A percentile compares a stretch with the other conserved stretches of the same genome.
Conservation (phyloP, 2,113 vertebrate species). For the Oryzias melastigma region DNA sequence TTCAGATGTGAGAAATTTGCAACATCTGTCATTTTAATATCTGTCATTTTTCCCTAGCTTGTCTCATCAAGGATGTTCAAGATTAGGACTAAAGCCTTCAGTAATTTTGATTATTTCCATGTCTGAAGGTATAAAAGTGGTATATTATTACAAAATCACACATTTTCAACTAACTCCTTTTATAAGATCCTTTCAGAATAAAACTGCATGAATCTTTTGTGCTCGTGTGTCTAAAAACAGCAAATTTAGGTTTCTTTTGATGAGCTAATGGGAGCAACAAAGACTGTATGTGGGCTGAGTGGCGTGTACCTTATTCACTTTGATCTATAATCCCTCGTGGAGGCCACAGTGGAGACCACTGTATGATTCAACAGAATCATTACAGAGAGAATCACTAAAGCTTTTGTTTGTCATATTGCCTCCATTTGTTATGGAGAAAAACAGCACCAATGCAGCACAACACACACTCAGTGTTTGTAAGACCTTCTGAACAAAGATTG, state of each 20-base stretch:
- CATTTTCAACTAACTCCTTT: too few relatives aligned
- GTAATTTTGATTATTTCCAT: background rate
- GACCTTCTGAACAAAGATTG: background rate
- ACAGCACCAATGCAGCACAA: background rate
- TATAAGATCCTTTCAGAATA: too few relatives aligned
- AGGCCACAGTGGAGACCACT: background rate
- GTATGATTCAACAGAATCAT: background rate
- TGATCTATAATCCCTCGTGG: background rate
- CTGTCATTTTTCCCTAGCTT: slow-evolving; percentile 59
- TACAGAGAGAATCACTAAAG: background rate
- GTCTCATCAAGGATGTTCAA: slow-evolving; percentile 39
- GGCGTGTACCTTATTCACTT: background rate
- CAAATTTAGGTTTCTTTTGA: slow-evolving; percentile 2
- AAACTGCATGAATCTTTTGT: too few relatives aligned
- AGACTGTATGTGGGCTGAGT: background rate
- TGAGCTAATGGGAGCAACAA: slow-evolving; percentile 1
- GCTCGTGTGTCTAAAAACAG: too few relatives aligned
- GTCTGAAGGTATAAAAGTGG: background rate
- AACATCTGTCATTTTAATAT: slow-evolving; percentile 34
- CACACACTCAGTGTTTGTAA: background rate
- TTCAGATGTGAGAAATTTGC: background rate
- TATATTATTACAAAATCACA: too few relatives aligned
- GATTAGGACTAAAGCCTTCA: slow-evolving; percentile 8
- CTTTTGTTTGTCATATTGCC: slow-evolving; percentile 8
- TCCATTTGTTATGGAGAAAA: background rate